Base-by-base conservation (phyloP, 2,888 invertebrate genomes). In the Acronicta leporina region DNA sequence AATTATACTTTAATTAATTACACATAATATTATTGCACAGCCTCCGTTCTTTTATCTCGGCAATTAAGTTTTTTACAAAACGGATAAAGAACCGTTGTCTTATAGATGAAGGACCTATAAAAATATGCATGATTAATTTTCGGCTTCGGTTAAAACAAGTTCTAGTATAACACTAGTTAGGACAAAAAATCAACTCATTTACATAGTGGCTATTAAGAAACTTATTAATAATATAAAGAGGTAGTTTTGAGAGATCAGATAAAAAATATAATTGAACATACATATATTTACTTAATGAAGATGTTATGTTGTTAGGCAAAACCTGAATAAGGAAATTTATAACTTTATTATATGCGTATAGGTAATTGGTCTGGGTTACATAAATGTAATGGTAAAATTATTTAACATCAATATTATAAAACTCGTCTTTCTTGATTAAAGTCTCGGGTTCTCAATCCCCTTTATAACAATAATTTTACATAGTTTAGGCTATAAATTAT, bases 261-360 rank as follows among this genome's bases (percentile, higher is more conserved):
- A 27, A 50, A 54, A 35, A 54, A 25, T 42, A 33, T 1, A 33
- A 16, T 42, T 50, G 45, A 53, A 46, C 53, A 25, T 11, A 46
- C 53, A 25, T 11, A 33, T 33, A 33, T 11, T 5, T 27, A 6
- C 20, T 16, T 35, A 25, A 51, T n/a, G 0, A 27, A 27, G 5
- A 33, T 40, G 44, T 49, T 68, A 35, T 35, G 11, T 40, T 47
- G 30, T n/a, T 43, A n/a, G 1, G 50, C 35, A 58, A 48, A 57
- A 66, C 40, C 33, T 40, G 52, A 43, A 63, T 16, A 15, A 56
- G 52, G 71, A 70, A 52, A 67, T 38, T 14, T 63, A 40, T 56
- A 35, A 33, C 15, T 30, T n/a, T 30, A n/a, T 20, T 20, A 3
- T 20, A 20, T 20, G 20, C 20, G 4, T 20, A 20, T 20, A 20